phyloP scores from a whole-genome alignment of 2,113 vertebrate species.

The Desmodus rotundus region DNA sequence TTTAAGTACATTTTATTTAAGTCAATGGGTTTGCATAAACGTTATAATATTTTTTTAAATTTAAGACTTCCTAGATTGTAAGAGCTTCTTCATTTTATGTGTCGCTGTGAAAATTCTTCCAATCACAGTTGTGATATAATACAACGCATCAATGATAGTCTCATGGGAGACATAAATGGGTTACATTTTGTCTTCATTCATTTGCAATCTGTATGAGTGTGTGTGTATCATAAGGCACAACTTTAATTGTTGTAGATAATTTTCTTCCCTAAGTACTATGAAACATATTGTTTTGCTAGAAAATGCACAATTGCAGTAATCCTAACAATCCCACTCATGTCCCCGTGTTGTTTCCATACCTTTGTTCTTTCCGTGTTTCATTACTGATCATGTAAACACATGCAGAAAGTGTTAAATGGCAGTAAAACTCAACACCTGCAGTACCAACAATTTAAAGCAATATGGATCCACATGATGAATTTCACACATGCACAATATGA shows the following conservation, averaged over 20 bases:
- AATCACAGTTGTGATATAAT: background rate
- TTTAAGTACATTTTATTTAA: background rate
- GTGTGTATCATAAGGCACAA: background rate
- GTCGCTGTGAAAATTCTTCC: background rate
- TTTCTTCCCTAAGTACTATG: background rate
- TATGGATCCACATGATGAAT: background rate
- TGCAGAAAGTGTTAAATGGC: background rate
- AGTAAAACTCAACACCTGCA: background rate
- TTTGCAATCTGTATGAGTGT: background rate
- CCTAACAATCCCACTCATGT: background rate
- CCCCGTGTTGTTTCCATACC: background rate
- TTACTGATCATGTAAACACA: background rate
- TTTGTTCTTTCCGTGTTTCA: background rate
- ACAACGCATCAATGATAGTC: background rate
- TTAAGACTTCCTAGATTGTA: background rate
- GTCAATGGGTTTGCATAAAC: background rate
- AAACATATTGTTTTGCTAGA: background rate
- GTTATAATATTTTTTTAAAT: background rate
- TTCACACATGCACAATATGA: background rate
- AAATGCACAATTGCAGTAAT: background rate
- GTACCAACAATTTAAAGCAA: background rate
- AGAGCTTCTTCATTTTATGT: background rate
- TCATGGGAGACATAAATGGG: background rate
- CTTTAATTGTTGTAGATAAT: background rate
- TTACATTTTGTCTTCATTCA: background rate